These are phyloP conservation scores for Bubo blakistoni DNA, from an alignment of 2,113 vertebrate species.

Conservation along the genomic window DNA sequence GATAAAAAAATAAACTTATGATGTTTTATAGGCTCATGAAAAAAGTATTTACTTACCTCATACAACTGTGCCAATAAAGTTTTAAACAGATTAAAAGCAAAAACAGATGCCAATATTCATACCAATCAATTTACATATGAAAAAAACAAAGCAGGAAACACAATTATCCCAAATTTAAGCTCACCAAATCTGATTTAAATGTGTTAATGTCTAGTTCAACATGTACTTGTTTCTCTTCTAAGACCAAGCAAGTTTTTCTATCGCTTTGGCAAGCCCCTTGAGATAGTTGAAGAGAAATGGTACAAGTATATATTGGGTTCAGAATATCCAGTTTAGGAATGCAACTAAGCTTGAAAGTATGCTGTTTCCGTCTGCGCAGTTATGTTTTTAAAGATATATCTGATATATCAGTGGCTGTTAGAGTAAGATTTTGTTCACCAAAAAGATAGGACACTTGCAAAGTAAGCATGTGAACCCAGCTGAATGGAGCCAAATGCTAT, in stretches of 20 bases:
- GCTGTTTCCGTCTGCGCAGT: not conserved
- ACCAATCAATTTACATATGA: not conserved
- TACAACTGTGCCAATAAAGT: not conserved
- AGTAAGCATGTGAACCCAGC: not conserved
- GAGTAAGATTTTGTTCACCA: not conserved
- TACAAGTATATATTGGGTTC: not conserved
- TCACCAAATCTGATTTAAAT: not conserved
- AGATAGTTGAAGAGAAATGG: not conserved
- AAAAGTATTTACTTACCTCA: slow-evolving; percentile 49
- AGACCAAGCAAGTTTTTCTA: not conserved
- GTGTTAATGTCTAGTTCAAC: not conserved
- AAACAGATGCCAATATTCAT: not conserved
- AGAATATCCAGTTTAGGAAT: not conserved
- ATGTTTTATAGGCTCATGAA: slow-evolving; percentile 55
- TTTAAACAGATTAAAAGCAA: slow-evolving; percentile 28
- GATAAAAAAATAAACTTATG: slow-evolving; percentile 54
- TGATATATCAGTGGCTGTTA: not conserved
- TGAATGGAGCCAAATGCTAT: fast-evolving
- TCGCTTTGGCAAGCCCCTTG: not conserved
- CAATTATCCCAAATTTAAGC: not conserved
- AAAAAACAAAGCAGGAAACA: not conserved
- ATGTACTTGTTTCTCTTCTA: not conserved
- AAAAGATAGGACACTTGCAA: not conserved
- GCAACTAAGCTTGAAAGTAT: not conserved
- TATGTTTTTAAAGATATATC: not conserved